Conservation (phyloP, 2,888 invertebrate species). For the Stictocephala bisonia region DNA sequence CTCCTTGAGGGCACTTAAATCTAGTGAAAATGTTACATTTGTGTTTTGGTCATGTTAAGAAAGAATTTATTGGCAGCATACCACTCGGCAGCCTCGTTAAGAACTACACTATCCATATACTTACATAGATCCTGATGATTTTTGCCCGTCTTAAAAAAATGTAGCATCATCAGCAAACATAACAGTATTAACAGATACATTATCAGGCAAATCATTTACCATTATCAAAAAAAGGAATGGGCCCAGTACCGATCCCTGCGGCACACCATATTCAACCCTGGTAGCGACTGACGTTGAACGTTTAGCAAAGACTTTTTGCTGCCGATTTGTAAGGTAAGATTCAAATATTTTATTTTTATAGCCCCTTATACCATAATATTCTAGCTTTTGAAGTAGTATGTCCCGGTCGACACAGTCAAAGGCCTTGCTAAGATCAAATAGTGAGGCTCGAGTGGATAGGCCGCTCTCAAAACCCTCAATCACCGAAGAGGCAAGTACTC, state of each 20-base stretch:
- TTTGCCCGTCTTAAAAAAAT: no score
- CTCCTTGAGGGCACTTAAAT: no score
- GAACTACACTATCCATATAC: no score
- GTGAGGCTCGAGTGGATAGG: background rate
- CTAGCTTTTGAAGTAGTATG: constrained; percentile 30
- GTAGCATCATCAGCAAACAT: no score
- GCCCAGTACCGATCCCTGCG: constrained; percentile 23
- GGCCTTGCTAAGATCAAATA: constrained; percentile 10
- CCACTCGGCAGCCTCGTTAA: no score
- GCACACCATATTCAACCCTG: constrained; percentile 1
- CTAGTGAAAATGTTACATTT: no score
- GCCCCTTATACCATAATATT: constrained; percentile 20
- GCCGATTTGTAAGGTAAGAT: constrained; percentile 28
- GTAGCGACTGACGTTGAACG: constrained; percentile 16
- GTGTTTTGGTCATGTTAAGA: no score
- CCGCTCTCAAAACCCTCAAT: constrained; percentile 9
- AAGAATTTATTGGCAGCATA: no score
- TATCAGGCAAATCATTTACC: constrained; percentile 17
- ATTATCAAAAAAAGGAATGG: constrained; percentile 2
- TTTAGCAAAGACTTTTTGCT: constrained; percentile 26
- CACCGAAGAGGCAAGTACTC: constrained; percentile 8
- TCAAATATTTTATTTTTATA: constrained; percentile 17
- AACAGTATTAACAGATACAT: background rate
- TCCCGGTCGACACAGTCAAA: constrained; percentile 23
- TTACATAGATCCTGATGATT: no score